phyloP scores from a whole-genome alignment of 2,888 invertebrate species.

The Macaria liturata region DNA sequence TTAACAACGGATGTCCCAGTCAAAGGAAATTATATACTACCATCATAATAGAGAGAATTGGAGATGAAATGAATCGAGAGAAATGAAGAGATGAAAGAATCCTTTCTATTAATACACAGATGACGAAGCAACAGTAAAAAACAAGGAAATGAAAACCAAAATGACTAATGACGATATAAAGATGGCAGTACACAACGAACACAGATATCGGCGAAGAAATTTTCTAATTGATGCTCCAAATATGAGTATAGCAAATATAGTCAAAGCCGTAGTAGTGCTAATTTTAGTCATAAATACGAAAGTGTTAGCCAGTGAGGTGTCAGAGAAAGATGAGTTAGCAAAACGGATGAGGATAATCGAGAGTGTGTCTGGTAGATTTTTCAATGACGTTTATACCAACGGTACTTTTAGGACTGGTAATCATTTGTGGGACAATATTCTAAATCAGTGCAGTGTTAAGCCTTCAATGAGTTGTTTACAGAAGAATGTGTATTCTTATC shows the following conservation, averaged over 20 bases:
- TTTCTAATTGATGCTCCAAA: slow-evolving; percentile 20
- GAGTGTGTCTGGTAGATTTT: slow-evolving; percentile 62
- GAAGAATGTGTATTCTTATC: slow-evolving; percentile 88
- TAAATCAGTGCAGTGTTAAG: slow-evolving; percentile 86
- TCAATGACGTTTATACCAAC: slow-evolving; percentile 69
- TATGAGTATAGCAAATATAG: slow-evolving; percentile 41
- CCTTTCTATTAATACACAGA: slow-evolving; percentile 3
- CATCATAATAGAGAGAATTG: slow-evolving; percentile 14
- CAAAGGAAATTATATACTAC: slow-evolving; percentile 1
- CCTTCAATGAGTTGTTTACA: slow-evolving; percentile 90
- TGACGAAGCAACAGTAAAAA: slow-evolving; percentile 4
- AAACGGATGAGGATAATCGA: slow-evolving; percentile 63
- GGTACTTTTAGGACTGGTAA: slow-evolving; percentile 84
- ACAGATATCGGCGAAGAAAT: slow-evolving; percentile 20
- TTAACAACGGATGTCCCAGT: slow-evolving; percentile 17
- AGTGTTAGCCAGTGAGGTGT: slow-evolving; percentile 44
- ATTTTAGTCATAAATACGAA: slow-evolving; percentile 52
- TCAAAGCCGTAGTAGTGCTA: slow-evolving; percentile 50
- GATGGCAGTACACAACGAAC: slow-evolving; percentile 23
- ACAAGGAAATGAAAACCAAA: not conserved
- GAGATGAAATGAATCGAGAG: slow-evolving; percentile 2
- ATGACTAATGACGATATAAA: slow-evolving; percentile 6
- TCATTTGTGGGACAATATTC: slow-evolving; percentile 88
- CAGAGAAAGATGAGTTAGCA: slow-evolving; percentile 53
- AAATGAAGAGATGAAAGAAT: too few relatives aligned